Percentiles rank a stretch among this genome's conserved stretches.
phyloP scores from a whole-genome alignment of 1,140 invertebrate species.

The Arion vulgaris region DNA sequence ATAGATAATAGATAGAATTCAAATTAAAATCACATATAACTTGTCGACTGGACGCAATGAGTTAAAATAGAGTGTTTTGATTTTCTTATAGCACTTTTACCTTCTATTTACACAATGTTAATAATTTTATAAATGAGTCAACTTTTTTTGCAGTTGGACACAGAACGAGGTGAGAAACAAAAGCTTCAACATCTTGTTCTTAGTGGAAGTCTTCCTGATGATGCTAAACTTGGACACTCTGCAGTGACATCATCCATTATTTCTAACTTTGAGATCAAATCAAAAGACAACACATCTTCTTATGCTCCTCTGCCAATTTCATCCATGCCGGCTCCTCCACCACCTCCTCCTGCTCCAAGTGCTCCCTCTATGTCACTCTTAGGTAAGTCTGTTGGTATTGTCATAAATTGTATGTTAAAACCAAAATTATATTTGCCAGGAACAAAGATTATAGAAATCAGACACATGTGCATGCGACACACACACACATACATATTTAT shows the following conservation, averaged over 20 bases:
- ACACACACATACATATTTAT: too few relatives aligned
- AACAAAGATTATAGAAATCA: background rate
- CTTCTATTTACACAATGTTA: too few relatives aligned
- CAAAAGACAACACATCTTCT: slow-evolving; percentile 23
- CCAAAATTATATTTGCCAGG: background rate
- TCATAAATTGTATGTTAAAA: too few relatives aligned
- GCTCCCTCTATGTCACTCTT: background rate
- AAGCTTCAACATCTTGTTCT: slow-evolving; percentile 88
- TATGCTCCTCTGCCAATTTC: slow-evolving; percentile 58
- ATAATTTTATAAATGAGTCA: background rate
- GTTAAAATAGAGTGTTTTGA: too few relatives aligned
- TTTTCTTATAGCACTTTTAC: too few relatives aligned
- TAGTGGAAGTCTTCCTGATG: slow-evolving; percentile 89
- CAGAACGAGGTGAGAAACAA: slow-evolving; percentile 85
- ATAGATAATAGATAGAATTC: too few relatives aligned
- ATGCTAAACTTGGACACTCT: slow-evolving; percentile 80
- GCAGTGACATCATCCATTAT: slow-evolving; percentile 71
- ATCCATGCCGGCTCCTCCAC: slow-evolving; percentile 68
- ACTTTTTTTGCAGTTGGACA: slow-evolving; percentile 77
- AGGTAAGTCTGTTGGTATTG: background rate
- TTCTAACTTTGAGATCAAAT: slow-evolving; percentile 65
- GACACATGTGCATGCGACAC: background rate
- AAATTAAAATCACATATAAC: too few relatives aligned
- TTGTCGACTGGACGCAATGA: too few relatives aligned
- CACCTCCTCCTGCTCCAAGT: slow-evolving; percentile 57